Conservation (phyloP, 2,797 vertebrate genomes). For the Nannoperca australis region DNA sequence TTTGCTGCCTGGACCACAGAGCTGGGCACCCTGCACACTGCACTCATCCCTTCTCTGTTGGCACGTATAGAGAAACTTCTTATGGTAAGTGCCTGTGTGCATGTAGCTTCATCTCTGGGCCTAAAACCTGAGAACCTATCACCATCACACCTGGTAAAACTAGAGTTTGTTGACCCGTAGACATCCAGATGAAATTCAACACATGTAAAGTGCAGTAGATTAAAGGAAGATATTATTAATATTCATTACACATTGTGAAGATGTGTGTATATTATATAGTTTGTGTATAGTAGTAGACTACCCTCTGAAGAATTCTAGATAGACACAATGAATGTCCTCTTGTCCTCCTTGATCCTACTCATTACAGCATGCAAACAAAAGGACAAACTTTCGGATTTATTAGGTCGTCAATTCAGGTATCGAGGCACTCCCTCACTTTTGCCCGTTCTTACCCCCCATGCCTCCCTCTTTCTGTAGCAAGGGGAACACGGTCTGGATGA, state of each 20-base stretch:
- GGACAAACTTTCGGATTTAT: neutral
- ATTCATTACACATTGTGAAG: neutral
- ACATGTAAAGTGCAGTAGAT: neutral
- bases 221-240: neutral
- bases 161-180: neutral
- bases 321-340: neutral
- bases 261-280: too few relatives aligned
- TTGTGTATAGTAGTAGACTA: neutral
- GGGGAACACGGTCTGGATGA: conserved; percentile 96
- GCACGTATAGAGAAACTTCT: conserved; percentile 96
- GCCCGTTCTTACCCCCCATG: neutral
- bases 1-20: conserved; percentile 98
- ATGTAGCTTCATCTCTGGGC: neutral
- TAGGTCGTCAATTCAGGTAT: neutral
- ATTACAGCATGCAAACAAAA: neutral
- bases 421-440: neutral
- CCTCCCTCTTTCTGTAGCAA: conserved; percentile 84
- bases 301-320: neutral
- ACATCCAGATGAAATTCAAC: neutral
- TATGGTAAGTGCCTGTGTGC: conserved; percentile 80
- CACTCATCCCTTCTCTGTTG: conserved; percentile 95
- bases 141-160: neutral
- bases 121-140: neutral
- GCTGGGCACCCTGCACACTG: conserved; percentile 91
- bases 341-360: neutral